Evolutionary conservation across 2,888 invertebrate genomes (phyloP), one percentile per base, ranked within the genome.

Genomic region (Miltochrista miniata): DNA sequence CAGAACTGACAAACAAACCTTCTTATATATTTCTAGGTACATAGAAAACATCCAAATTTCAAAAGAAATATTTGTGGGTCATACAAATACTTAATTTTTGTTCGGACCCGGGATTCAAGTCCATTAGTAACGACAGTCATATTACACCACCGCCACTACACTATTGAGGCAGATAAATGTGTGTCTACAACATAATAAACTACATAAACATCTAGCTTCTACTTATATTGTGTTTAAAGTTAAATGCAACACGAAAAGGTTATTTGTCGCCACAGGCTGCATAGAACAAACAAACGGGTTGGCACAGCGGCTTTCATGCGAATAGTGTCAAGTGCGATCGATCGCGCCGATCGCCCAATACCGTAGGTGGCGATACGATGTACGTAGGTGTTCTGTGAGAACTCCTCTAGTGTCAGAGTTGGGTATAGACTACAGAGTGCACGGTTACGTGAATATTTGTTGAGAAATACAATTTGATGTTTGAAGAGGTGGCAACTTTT

Each of bases 321-420:
- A 59, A 68, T 57, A 63, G 68, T 68, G 68, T 68, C 68, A 68
- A 68, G 67, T 40, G 68, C 59, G 61, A 65, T 68, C 68, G 67
- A 61, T 61, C 40, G 49, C 51, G 47, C 64, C 51, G n/a, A n/a
- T n/a, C n/a, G n/a, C 37, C 51, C 48, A 54, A 55, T 51, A 50
- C 42, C 13, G 50, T 48, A 58, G 64, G 63, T 54, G 45, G 46
- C 36, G 47, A 46, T 47, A 47, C 39, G 42, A 4, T 36, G 37
- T 18, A 36, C 18, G 18, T 24, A 24, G 18, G 18, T 24, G 18
- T 24, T n/a, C 35, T 12, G 15, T 39, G 41, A 14, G 40, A 11
- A n/a, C 45, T 33, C 45, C 40, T 12, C 39, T 31, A 40, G n/a
- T 10, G n/a, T 30, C 31, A 37, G 36, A 0, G n/a, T 1, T n/a